phyloP scores from a whole-genome alignment of 2,888 invertebrate genomes.

The Tetranychus truncatus region DNA sequence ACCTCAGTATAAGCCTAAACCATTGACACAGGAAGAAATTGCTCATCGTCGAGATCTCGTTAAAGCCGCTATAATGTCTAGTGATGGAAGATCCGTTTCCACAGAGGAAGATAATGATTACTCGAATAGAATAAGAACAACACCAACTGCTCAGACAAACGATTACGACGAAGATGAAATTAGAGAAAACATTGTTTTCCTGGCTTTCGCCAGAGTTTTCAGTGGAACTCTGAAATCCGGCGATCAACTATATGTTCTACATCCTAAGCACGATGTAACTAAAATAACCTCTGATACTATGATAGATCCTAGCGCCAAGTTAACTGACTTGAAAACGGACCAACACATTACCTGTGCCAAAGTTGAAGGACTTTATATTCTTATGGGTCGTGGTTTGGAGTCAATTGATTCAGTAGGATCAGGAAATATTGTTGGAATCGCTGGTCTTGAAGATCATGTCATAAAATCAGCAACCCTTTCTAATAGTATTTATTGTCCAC shows the following conservation, averaged over 20 bases:
- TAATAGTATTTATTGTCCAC: conserved; percentile 56
- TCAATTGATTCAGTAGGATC: conserved; percentile 57
- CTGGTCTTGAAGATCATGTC: conserved; percentile 61
- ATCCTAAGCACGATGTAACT: conserved; percentile 68
- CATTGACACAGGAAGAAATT: conserved; percentile 55
- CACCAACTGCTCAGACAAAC: neutral
- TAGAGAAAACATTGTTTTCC: conserved; percentile 43
- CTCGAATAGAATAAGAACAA: neutral
- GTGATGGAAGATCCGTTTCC: neutral
- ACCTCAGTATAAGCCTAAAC: conserved; percentile 56
- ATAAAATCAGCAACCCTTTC: conserved; percentile 77
- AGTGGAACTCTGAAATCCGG: conserved; percentile 63
- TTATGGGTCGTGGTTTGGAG: conserved; percentile 83
- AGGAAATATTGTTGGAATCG: conserved; percentile 77
- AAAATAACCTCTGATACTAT: conserved; percentile 23
- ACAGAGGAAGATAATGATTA: neutral
- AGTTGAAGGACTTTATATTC: conserved; percentile 59
- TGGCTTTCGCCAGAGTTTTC: conserved; percentile 82
- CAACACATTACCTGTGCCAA: conserved; percentile 46
- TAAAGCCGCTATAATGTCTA: conserved; percentile 28
- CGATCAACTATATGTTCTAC: conserved; percentile 58
- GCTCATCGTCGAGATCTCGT: conserved; percentile 46
- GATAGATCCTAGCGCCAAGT: conserved; percentile 10
- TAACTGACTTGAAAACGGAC: conserved; percentile 35
- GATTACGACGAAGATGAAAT: conserved; percentile 25